These are phyloP conservation scores for Tortrix viridana DNA, from an alignment of 2,888 invertebrate species.

Conservation along the genomic window DNA sequence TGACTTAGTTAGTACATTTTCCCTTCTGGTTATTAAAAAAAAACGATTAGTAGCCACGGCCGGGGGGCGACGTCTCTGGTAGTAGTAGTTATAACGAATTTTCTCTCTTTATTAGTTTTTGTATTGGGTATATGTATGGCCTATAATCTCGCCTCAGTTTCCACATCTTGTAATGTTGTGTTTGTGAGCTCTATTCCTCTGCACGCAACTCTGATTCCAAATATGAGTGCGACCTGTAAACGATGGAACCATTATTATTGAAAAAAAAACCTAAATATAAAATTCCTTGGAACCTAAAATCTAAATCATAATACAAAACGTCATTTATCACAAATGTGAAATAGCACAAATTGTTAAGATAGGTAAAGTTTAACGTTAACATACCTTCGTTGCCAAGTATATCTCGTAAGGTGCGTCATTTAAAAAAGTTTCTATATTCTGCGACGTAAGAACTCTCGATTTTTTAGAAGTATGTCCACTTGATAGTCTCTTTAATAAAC, in stretches of 20 bases:
- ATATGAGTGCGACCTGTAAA: constrained; percentile 37
- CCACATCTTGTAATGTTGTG: constrained; percentile 33
- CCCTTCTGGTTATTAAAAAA: constrained; percentile 36
- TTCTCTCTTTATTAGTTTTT: constrained; percentile 25
- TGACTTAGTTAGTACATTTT: constrained; percentile 36
- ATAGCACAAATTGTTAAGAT: too few species aligned
- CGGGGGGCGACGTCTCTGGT: constrained; percentile 29
- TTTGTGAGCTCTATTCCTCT: constrained; percentile 26
- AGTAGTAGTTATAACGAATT: constrained; percentile 28
- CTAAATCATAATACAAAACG: too few species aligned
- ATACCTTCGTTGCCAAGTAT: not conserved
- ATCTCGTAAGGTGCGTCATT: constrained; percentile 4
- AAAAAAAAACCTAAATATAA: too few species aligned
- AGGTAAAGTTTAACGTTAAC: too few species aligned
- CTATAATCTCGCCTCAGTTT: constrained; percentile 18
- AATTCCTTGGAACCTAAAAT: too few species aligned
- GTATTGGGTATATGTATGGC: constrained; percentile 22
- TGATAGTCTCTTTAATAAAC: not conserved
- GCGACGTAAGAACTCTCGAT: not conserved
- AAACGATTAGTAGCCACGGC: constrained; percentile 23
- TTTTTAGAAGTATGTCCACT: not conserved
- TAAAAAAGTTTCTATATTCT: not conserved
- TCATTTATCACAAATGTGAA: too few species aligned
- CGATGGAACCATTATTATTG: constrained; percentile 12
- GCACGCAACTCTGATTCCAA: constrained; percentile 36